Evolutionary conservation across 2,888 invertebrate genomes (phyloP), one percentile per base, ranked within the genome.

Genomic region (Dryobotodes eremita): DNA sequence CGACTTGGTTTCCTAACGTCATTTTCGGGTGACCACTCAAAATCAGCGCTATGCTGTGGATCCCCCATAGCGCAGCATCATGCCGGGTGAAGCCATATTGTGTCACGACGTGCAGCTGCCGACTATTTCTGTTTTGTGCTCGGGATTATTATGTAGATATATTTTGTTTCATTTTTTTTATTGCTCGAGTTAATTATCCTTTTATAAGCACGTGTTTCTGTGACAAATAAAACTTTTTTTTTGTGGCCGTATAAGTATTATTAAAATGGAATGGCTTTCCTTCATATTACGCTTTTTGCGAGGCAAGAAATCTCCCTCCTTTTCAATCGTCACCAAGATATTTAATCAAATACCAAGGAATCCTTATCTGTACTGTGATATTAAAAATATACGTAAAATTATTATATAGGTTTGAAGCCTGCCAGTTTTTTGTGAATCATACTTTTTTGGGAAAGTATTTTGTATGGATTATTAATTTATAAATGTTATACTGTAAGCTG

Each of bases 331-430:
- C 73, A 55, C 80, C 36, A 36, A 15, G 48, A 31, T 64, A 57
- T 36, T 55, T 26, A 64, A 72, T 61, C 42, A 62, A 64, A 81
- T 50, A 15, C 15, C 13, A 20, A 64, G 5, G n/a, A 81, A 81
- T 50, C 36, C 62, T n/a, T 23, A 59, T 26, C 13, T 50, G 48
- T 71, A 48, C 26, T 0, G 7, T 6, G 48, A 80, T 79, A 79
- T 79, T 79, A 80, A 80, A 78, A 71, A 55, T 55, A 10, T 11
- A 7, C 2, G 3, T 53, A 42, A n/a, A 26, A 46, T 46, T 46
- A 10, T 20, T 4, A 13, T 64, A 5, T 13, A 6, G 0, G 2
- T 48, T n/a, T 50, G 31, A 66, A 61, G 15, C n/a, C 26, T 42
- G 1, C 15, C 50, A 73, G 15, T 20, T 59, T 20, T 55, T 64